These are phyloP conservation scores for Pseudorectes ferrugineus DNA, from an alignment of 2,113 vertebrate genomes.

Conservation along the genomic window DNA sequence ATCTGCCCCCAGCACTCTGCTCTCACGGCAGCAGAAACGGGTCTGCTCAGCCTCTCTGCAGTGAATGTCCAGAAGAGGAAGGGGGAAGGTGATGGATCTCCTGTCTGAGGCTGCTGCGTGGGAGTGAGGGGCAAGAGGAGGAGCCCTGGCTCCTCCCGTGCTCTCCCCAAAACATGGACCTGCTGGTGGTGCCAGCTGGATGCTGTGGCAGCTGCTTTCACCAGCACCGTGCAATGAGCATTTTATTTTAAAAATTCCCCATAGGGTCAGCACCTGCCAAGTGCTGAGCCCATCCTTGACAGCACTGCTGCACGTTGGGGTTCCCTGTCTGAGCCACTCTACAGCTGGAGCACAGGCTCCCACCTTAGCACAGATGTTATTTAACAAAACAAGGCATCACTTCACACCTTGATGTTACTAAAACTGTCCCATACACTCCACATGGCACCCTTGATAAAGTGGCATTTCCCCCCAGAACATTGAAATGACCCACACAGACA, in stretches of 20 bases:
- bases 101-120: neutral
- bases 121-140: neutral
- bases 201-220: neutral
- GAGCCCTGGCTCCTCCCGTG: neutral
- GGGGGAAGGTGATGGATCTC: neutral
- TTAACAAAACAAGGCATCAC: neutral
- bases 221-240: fast-evolving
- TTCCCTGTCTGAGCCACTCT: neutral
- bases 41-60: neutral
- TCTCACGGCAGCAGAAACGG: fast-evolving
- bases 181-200: fast-evolving
- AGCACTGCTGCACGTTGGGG: neutral
- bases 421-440: neutral
- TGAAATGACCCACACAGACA: neutral
- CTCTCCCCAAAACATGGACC: neutral
- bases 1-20: neutral
- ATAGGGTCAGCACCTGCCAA: neutral
- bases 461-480: neutral
- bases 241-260: neutral
- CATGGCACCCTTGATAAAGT: neutral
- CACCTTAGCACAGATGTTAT: neutral
- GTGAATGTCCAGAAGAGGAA: neutral
- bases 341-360: neutral
- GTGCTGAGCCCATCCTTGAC: neutral
- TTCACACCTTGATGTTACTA: neutral